Evolutionary conservation across 2,888 invertebrate species (phyloP), one percentile per base, ranked within the genome.

Genomic region (Himalopsyche anomala): DNA sequence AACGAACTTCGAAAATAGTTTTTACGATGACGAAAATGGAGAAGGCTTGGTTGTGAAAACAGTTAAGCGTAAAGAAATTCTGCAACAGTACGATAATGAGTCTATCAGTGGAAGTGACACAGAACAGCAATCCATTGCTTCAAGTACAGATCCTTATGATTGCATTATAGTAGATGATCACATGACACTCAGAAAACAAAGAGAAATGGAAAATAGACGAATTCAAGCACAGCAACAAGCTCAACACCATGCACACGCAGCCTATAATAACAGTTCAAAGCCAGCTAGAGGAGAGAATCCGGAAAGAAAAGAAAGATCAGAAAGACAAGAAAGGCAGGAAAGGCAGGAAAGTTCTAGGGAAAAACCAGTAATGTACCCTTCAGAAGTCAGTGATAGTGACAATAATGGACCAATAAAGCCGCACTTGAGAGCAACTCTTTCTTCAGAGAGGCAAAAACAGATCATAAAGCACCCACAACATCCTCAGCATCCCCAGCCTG

Each of bases 131-230:
- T 95, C 95, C 82, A 94, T 94, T 89, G 93, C 94, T 89, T 95
- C 95, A 81, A 96, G 95, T 90, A 96, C 95, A 81, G 96, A 96
- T 92, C 95, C 95, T 45, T 95, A 96, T 89, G 96, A 96, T 90
- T 97, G 97, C 90, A 97, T 97, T 89, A 96, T 97, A 83, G 96
- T 97, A 42, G 96, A 97, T 89, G 97, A 97, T 91, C 96, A 96
- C 89, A 93, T 92, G 93, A 92, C 92, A 88, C 91, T 92, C 89
- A 91, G 93, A 91, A 94, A 93, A 90, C 94, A 92, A 89, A 93
- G 92, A 91, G 93, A 93, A 90, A 89, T 92, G 88, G 92, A 88
- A 79, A 93, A 92, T 89, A 93, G 92, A 88, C 85, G 86, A 84
- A 91, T 92, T n/a, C 92, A 92, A 89, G 90, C 91, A 36, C 92